Percentiles rank a stretch among this genome's conserved stretches.
phyloP scores from a whole-genome alignment of 1,140 invertebrate species.

The Goniozus legneri region DNA sequence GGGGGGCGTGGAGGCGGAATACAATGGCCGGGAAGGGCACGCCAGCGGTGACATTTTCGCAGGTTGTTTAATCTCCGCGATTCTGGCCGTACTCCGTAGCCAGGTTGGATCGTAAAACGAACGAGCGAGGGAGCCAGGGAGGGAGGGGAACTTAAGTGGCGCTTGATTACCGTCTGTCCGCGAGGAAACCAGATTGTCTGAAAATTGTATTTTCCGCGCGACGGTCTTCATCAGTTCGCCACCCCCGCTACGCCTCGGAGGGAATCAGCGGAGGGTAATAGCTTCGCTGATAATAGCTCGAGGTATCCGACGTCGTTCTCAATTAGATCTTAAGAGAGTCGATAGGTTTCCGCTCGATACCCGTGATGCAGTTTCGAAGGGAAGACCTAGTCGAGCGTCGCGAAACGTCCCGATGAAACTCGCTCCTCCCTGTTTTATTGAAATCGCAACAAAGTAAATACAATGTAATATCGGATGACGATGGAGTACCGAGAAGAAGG shows the following conservation, averaged over 20 bases:
- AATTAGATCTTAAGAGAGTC: slow-evolving; percentile 10
- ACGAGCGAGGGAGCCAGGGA: slow-evolving; percentile 10
- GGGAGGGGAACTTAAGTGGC: slow-evolving; percentile 22
- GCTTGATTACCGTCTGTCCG: slow-evolving; percentile 25
- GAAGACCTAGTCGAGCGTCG: not conserved
- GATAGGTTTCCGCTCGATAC: slow-evolving; percentile 9
- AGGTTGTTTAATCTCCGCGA: slow-evolving; percentile 18
- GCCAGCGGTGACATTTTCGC: slow-evolving; percentile 12
- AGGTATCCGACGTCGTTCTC: slow-evolving; percentile 1
- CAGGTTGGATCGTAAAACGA: slow-evolving; percentile 20
- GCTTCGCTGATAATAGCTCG: slow-evolving; percentile 11
- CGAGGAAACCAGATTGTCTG: slow-evolving; percentile 23
- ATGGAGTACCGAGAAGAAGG: not conserved
- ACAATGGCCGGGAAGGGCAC: no score
- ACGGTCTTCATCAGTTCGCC: slow-evolving; percentile 9
- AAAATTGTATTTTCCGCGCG: slow-evolving; percentile 22
- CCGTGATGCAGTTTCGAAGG: no score
- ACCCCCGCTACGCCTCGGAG: slow-evolving; percentile 3
- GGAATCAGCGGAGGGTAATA: slow-evolving; percentile 19
- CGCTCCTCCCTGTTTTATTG: slow-evolving; percentile 10
- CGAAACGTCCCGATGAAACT: no score
- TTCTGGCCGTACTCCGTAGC: not conserved
- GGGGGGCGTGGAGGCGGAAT: no score
- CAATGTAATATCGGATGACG: slow-evolving; percentile 12
- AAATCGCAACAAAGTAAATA: slow-evolving; percentile 11